phyloP scores from a whole-genome alignment of 2,113 vertebrate genomes.

The Gambusia holbrooki region DNA sequence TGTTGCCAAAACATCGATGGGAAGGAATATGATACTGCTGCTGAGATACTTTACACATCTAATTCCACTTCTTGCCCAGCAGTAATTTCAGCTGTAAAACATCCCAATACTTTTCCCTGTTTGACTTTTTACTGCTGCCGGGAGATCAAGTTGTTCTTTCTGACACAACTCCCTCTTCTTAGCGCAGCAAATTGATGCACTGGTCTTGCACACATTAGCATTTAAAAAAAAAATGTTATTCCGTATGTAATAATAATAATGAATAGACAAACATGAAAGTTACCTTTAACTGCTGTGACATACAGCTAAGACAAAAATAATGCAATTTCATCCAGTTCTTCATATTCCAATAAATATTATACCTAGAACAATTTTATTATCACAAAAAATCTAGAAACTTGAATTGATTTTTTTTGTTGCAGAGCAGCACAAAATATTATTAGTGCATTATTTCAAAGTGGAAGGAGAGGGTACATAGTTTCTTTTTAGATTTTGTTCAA shows the following conservation, averaged over 20 bases:
- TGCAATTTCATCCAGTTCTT: no score
- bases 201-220: background rate
- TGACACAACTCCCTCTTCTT: background rate
- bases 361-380: background rate
- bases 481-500: no score
- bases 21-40: no score
- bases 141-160: background rate
- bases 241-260: background rate
- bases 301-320: background rate
- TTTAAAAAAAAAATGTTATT: no score
- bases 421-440: background rate
- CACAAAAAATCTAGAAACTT: no score
- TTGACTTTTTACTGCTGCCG: background rate
- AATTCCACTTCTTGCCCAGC: no score
- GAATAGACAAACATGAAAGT: background rate
- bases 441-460: background rate
- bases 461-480: background rate
- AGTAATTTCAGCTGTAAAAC: no score
- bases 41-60: no score
- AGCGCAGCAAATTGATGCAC: background rate
- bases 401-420: background rate
- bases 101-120: background rate
- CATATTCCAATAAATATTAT: no score
- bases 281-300: background rate
- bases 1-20: no score